Percentiles rank a stretch among this genome's conserved stretches.
Conservation (phyloP, 64 coral and sea anemone species). For the Acropora tenuis region DNA sequence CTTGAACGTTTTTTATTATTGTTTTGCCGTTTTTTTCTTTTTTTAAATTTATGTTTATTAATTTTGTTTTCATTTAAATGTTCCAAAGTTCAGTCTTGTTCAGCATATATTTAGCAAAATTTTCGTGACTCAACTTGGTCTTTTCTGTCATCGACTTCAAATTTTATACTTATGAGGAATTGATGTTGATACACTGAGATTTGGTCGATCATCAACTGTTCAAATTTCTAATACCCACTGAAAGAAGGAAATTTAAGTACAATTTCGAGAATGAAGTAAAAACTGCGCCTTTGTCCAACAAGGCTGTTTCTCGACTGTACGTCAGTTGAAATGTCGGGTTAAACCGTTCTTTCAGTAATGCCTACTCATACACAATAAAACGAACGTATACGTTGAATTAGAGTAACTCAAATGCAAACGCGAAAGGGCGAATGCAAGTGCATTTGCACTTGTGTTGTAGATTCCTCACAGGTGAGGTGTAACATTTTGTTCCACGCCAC, state of each 20-base stretch:
- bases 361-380: too few relatives aligned
- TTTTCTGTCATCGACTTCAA: slow-evolving; percentile 14
- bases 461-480: too few relatives aligned
- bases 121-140: slow-evolving; percentile 2
- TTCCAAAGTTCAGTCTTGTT: too few relatives aligned
- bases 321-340: neutral
- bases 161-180: neutral
- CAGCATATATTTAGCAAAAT: neutral
- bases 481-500: too few relatives aligned
- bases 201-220: neutral
- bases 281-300: too few relatives aligned
- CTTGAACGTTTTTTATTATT: neutral
- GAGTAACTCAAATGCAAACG: too few relatives aligned
- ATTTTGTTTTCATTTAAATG: neutral
- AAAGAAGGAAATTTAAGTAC: neutral
- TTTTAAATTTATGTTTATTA: neutral
- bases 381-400: too few relatives aligned
- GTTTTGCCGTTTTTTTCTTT: neutral
- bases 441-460: too few relatives aligned
- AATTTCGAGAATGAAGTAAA: neutral
- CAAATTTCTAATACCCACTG: slow-evolving; percentile 7
- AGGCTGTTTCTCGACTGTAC: neutral
- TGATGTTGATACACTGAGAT: neutral
- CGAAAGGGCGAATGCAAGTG: too few relatives aligned
- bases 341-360: too few relatives aligned